Evolutionary conservation across 1,140 invertebrate genomes (phyloP).

Genomic region (Heliconius melpomene): DNA sequence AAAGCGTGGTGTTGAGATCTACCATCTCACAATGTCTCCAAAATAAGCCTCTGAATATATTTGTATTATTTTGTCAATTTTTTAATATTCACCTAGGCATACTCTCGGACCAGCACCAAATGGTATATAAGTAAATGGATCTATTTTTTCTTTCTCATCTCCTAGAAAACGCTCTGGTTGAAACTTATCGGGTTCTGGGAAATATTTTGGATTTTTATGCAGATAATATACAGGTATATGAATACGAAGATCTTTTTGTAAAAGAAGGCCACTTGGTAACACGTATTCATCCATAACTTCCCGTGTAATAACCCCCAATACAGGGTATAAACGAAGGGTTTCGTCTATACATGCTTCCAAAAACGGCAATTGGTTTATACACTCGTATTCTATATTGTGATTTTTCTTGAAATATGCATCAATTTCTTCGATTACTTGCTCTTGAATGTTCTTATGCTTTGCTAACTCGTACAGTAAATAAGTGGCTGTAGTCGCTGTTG

Average conservation of each 20-base stretch:
- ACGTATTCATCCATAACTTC: constrained; percentile 42
- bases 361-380: constrained; percentile 35
- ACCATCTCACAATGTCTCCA: too few species aligned
- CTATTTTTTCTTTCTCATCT: constrained; percentile 56
- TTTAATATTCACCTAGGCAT: background rate
- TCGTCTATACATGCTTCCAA: constrained; percentile 40
- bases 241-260: constrained; percentile 47
- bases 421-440: constrained; percentile 35
- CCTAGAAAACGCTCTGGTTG: constrained; percentile 69
- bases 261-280: constrained; percentile 38
- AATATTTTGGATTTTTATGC: constrained; percentile 49
- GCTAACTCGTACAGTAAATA: constrained; percentile 42
- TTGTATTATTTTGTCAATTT: too few species aligned
- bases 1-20: too few species aligned
- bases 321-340: constrained; percentile 40
- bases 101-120: background rate
- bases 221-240: constrained; percentile 51
- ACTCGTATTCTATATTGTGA: constrained; percentile 36
- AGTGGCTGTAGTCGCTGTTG: constrained; percentile 33
- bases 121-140: constrained; percentile 48
- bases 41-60: too few species aligned
- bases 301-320: constrained; percentile 38
- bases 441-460: constrained; percentile 34
- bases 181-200: constrained; percentile 69
- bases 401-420: constrained; percentile 35